Conservation (phyloP, 2,113 vertebrate species). For the Pedetes capensis region DNA sequence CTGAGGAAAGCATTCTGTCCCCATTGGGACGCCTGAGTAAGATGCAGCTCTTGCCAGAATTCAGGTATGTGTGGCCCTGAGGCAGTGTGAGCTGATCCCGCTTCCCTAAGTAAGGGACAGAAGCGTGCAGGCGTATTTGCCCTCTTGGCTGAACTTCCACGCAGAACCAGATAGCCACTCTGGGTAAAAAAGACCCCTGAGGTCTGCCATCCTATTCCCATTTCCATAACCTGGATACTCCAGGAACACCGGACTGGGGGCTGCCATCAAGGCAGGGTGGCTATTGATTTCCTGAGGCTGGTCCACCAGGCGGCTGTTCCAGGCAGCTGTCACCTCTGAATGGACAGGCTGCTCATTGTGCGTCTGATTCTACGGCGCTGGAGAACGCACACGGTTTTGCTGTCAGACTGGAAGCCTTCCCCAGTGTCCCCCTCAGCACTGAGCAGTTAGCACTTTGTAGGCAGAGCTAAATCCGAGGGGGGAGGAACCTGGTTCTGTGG, state of each 20-base stretch:
- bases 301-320: background rate
- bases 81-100: background rate
- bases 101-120: background rate
- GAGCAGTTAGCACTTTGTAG: background rate
- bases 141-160: background rate
- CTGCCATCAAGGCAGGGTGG: accelerated
- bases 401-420: background rate
- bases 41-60: background rate
- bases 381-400: background rate
- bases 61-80: background rate
- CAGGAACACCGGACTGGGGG: accelerated
- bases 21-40: background rate
- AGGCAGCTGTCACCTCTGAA: background rate
- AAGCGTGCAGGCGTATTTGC: background rate
- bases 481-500: background rate
- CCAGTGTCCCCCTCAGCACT: background rate
- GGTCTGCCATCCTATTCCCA: accelerated
- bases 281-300: background rate
- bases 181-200: accelerated
- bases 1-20: background rate
- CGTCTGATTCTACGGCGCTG: too few relatives aligned
- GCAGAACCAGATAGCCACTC: background rate
- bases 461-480: background rate
- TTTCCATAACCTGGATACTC: background rate
- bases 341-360: accelerated